Evolutionary conservation across 2,797 vertebrate species (phyloP).

Genomic region (Diglossa cyanea): DNA sequence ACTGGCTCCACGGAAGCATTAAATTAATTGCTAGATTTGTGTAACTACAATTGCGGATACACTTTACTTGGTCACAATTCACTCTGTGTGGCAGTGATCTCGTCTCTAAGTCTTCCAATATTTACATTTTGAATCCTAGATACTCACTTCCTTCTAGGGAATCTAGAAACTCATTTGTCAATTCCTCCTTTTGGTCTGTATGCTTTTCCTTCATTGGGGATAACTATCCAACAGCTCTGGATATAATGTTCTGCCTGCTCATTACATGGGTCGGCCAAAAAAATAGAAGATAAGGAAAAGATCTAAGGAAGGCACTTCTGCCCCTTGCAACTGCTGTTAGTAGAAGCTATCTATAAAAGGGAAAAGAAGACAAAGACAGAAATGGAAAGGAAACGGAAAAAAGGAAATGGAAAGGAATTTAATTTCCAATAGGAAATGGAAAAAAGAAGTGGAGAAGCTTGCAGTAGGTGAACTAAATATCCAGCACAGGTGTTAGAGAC

Average conservation of each 20-base stretch:
- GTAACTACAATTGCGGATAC: not conserved
- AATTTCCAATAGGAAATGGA: not conserved
- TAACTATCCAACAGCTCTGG: not conserved
- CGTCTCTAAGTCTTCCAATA: not conserved
- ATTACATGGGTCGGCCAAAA: not conserved
- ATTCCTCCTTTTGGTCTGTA: not conserved
- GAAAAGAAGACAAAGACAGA: not conserved
- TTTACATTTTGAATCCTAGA: not conserved
- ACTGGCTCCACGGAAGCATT: not conserved
- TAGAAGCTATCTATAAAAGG: not conserved
- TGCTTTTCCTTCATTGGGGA: not conserved
- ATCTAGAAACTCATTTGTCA: not conserved
- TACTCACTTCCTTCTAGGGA: not conserved
- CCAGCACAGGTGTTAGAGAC: not conserved
- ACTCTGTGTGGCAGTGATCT: not conserved
- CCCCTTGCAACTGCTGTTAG: not conserved
- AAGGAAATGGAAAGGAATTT: not conserved
- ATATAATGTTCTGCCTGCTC: not conserved
- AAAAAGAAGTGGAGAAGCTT: not conserved
- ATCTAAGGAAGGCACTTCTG: not conserved
- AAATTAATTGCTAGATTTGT: not conserved
- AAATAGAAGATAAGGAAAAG: not conserved
- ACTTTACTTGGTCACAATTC: not conserved
- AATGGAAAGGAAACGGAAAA: not conserved
- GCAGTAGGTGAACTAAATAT: not conserved